phyloP scores from a whole-genome alignment of 2,113 vertebrate species.

The Pardalotus punctatus region DNA sequence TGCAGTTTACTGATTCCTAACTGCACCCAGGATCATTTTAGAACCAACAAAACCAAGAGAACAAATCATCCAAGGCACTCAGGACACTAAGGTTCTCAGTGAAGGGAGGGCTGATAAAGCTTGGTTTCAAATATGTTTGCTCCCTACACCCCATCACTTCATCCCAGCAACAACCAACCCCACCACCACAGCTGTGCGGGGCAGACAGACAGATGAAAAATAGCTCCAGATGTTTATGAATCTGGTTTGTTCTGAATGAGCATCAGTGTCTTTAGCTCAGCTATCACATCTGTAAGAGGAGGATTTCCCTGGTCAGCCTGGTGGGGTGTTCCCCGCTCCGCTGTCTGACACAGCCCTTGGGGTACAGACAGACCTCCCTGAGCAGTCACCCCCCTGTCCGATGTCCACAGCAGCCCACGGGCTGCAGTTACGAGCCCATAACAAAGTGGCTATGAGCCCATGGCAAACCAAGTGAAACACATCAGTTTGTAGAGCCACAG shows the following conservation, averaged over 20 bases:
- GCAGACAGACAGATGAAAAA: not conserved
- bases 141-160: not conserved
- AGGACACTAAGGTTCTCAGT: not conserved
- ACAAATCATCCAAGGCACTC: fast-evolving
- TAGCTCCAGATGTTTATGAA: not conserved
- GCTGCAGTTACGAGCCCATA: fast-evolving
- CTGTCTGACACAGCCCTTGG: not conserved
- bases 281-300: not conserved
- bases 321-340: not conserved
- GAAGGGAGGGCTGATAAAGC: not conserved
- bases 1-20: not conserved
- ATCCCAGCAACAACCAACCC: not conserved
- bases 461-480: not conserved
- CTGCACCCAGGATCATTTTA: fast-evolving
- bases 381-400: not conserved
- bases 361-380: not conserved
- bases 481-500: not conserved
- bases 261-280: not conserved
- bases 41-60: not conserved
- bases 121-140: not conserved
- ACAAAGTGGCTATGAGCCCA: not conserved
- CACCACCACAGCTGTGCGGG: not conserved
- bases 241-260: not conserved
- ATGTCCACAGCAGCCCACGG: fast-evolving
- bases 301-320: not conserved